phyloP scores from a whole-genome alignment of 2,113 vertebrate genomes.

The Cololabis saira region DNA sequence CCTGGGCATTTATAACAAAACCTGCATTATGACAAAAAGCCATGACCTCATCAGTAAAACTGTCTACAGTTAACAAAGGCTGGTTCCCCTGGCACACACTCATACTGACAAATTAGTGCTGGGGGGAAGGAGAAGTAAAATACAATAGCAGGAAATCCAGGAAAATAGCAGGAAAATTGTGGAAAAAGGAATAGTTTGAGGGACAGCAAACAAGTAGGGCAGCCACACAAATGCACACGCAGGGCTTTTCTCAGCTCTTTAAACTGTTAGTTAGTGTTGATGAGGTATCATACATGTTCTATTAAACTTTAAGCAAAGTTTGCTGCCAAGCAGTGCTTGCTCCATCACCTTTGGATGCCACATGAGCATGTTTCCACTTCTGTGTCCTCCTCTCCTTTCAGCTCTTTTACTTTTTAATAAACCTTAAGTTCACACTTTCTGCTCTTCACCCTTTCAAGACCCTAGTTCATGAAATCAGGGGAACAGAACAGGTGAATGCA shows the following conservation, averaged over 20 bases:
- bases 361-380: conserved; percentile 23
- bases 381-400: too few species aligned
- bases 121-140: conserved; percentile 31
- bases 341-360: conserved; percentile 40
- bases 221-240: neutral
- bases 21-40: conserved; percentile 20
- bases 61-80: conserved; percentile 20
- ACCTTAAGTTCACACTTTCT: neutral
- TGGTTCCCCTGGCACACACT: conserved; percentile 17
- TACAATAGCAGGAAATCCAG: conserved; percentile 68
- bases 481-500: neutral
- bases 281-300: conserved; percentile 39
- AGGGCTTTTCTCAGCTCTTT: conserved; percentile 48
- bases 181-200: conserved; percentile 28
- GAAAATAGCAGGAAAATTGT: neutral
- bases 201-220: conserved; percentile 34
- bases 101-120: conserved; percentile 21
- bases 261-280: conserved; percentile 29
- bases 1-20: conserved; percentile 17
- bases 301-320: conserved; percentile 53
- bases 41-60: conserved; percentile 42
- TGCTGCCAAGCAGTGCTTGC: conserved; percentile 33
- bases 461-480: neutral
- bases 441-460: neutral
- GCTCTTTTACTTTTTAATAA: too few species aligned